These are phyloP conservation scores for Hyperoplus immaculatus DNA, from an alignment of 2,797 vertebrate species.

Conservation along the genomic window DNA sequence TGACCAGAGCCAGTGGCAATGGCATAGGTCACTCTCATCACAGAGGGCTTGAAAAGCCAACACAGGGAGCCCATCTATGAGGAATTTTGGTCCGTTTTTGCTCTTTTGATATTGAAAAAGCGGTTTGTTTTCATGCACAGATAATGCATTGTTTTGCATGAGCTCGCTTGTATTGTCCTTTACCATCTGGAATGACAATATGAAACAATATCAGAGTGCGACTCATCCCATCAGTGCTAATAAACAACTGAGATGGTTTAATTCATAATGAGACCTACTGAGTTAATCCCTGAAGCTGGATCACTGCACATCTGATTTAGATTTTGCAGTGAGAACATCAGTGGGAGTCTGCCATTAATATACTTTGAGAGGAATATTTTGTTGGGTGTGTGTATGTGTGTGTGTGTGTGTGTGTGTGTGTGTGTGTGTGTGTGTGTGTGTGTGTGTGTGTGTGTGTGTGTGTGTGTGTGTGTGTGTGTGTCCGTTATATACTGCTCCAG, in stretches of 20 bases:
- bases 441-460: constrained; percentile 23
- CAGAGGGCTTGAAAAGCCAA: constrained; percentile 32
- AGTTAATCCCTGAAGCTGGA: constrained; percentile 56
- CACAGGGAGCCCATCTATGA: constrained; percentile 1
- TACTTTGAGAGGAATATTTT: constrained; percentile 55
- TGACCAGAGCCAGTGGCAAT: constrained; percentile 42
- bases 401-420: constrained; percentile 29
- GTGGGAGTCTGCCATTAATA: constrained; percentile 48
- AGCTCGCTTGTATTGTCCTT: constrained; percentile 42
- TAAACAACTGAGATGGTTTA: constrained; percentile 47
- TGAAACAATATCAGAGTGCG: constrained; percentile 29
- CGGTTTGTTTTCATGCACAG: constrained; percentile 1
- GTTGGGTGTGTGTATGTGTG: constrained; percentile 9
- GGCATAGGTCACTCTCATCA: constrained; percentile 46
- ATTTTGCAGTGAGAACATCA: constrained; percentile 52
- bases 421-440: constrained; percentile 1
- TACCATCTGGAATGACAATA: constrained; percentile 42
- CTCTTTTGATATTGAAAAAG: neutral
- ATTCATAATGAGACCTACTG: constrained; percentile 54
- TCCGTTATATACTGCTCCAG: constrained; percentile 44
- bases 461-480: constrained; percentile 24
- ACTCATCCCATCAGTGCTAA: constrained; percentile 51
- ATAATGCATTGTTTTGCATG: constrained; percentile 29
- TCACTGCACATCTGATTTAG: constrained; percentile 57
- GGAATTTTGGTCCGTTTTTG: constrained; percentile 20